Evolutionary conservation across 2,888 invertebrate genomes (phyloP).

Genomic region (Pandemis heparana): DNA sequence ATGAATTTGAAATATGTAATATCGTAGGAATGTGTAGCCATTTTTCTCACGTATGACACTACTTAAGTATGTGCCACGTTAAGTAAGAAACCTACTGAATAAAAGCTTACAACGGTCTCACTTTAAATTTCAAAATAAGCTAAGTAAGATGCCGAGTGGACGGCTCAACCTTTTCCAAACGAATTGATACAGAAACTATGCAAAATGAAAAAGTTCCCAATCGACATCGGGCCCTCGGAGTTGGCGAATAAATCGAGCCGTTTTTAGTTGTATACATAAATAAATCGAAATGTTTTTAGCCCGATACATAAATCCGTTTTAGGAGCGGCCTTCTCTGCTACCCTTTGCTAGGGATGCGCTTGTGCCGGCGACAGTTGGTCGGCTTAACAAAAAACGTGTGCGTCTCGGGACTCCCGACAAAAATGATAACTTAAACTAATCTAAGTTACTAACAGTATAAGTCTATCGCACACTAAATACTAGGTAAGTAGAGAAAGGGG

Average conservation of each 20-base stretch:
- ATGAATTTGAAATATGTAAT: too few species aligned
- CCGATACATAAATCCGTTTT: slow-evolving; percentile 35
- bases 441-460: too few species aligned
- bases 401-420: too few species aligned
- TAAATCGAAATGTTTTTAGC: slow-evolving; percentile 38
- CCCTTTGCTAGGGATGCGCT: slow-evolving; percentile 15
- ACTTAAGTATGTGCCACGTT: too few species aligned
- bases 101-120: not conserved
- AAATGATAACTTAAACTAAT: too few species aligned
- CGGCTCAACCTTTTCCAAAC: slow-evolving; percentile 9
- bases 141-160: slow-evolving; percentile 4
- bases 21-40: too few species aligned
- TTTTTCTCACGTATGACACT: too few species aligned
- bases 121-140: slow-evolving; percentile 4
- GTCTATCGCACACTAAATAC: too few species aligned
- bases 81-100: not conserved
- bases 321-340: slow-evolving; percentile 13
- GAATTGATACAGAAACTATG: slow-evolving; percentile 28
- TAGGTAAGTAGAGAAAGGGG: too few species aligned
- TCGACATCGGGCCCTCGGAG: slow-evolving; percentile 24
- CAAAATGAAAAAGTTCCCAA: slow-evolving; percentile 33
- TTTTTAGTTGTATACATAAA: slow-evolving; percentile 26
- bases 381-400: too few species aligned
- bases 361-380: not conserved
- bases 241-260: slow-evolving; percentile 22